Evolutionary conservation across 2,888 invertebrate genomes (phyloP).

Genomic region (Lysandra coridon): DNA sequence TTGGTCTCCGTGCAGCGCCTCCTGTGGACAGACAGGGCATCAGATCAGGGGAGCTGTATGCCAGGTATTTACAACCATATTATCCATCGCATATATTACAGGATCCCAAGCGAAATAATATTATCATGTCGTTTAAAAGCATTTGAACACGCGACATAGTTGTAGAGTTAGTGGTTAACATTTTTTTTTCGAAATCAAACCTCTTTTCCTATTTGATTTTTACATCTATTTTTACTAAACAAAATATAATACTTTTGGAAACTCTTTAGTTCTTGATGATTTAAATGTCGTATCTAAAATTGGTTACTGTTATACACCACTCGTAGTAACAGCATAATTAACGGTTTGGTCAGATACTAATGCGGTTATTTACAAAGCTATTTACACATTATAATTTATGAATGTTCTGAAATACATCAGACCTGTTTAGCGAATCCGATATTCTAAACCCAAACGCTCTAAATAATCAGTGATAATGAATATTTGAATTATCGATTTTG

Average conservation of each 20-base stretch:
- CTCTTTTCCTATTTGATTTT: too few relatives aligned
- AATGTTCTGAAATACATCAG: background rate
- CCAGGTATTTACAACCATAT: constrained; percentile 70
- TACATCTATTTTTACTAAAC: too few relatives aligned
- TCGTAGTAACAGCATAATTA: background rate
- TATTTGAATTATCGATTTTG: constrained; percentile 5
- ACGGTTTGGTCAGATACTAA: background rate
- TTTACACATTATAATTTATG: background rate
- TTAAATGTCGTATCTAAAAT: background rate
- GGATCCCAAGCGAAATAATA: too few relatives aligned
- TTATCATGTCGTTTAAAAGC: too few relatives aligned
- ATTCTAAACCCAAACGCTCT: background rate
- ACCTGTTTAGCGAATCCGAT: background rate
- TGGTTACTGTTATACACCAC: background rate
- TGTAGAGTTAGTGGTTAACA: too few relatives aligned
- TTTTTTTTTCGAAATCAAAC: too few relatives aligned
- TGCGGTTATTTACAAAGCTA: background rate
- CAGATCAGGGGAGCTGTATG: constrained; percentile 87
- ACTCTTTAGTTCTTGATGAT: background rate
- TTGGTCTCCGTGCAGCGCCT: constrained; percentile 93
- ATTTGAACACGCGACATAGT: too few relatives aligned
- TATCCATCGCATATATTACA: too few relatives aligned
- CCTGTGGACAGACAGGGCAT: constrained; percentile 88
- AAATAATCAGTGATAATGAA: background rate
- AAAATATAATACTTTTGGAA: too few relatives aligned